Base-by-base conservation (phyloP, 1,140 invertebrate species). In the Drosophila carrolli region DNA sequence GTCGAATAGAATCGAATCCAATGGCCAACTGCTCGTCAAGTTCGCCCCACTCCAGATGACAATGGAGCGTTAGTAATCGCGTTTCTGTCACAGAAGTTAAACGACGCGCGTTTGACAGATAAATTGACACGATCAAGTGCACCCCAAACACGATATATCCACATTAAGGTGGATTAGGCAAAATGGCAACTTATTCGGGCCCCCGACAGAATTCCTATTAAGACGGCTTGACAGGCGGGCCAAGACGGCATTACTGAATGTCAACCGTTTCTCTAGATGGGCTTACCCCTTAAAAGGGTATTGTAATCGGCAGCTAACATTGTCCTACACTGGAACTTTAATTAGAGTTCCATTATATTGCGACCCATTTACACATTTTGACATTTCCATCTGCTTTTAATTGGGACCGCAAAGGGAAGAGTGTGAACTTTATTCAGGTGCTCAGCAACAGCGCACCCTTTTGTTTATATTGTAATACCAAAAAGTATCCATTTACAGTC, bases 81-180 rank as follows among this genome's bases (percentile, higher is more conserved):
- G 79, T 80, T 83, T 80, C 86, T 90, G 86, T 90, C 86, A 90
- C 76, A 80, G 70, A 80, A 84, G 77, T 85, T 80, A 86, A 86
- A 90, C 77, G 78, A 68, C 70, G 16, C 60, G 60, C 65, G 50
- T 75, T 82, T 90, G 88, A 90, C 86, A 90, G 72, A 46, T 86
- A 77, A 86, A 90, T 80, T 86, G 82, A 86, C 88, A 86, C 67
- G 74, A 84, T 89, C 77, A 89, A 89, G 84, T 89, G 80, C 83
- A 54, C 44, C 58, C 73, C 73, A 54, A 40, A 32, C 27, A 35
- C 27, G 37, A 50, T 79, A 67, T 55, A 65, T 62, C 57, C 53
- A 80, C 74, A 80, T 84, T 85, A 81, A 78, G 73, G 70, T 84
- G 76, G 78, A 89, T 84, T 84, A 75, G 72, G 71, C 63, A 71